Conservation (phyloP, 2,888 invertebrate genomes). For the Calameuta filiformis region DNA sequence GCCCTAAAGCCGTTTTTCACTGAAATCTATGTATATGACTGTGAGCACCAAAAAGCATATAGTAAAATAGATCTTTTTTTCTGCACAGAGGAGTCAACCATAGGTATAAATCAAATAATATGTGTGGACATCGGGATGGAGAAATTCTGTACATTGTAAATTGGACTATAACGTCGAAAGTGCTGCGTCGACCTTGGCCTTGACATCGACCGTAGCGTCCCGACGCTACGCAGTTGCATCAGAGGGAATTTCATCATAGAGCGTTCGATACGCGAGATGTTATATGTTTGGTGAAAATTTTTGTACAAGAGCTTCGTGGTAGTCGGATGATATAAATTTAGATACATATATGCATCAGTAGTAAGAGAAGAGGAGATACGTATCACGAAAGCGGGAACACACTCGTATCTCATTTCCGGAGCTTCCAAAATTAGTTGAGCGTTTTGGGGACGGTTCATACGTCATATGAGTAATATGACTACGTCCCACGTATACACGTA, state of each 20-base stretch:
- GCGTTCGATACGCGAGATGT: slow-evolving; percentile 39
- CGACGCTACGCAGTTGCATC: slow-evolving; percentile 63
- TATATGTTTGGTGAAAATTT: neutral
- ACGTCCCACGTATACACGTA: neutral
- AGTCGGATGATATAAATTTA: too few relatives aligned
- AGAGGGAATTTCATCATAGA: slow-evolving; percentile 26
- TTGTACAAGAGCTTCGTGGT: neutral
- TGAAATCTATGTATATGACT: neutral
- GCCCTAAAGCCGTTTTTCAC: neutral
- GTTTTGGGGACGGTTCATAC: neutral
- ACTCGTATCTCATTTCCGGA: neutral
- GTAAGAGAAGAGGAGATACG: neutral
- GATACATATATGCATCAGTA: neutral
- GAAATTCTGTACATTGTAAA: neutral
- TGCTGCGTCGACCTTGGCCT: slow-evolving; percentile 53
- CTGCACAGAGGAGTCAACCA: neutral
- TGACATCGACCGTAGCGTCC: slow-evolving; percentile 62
- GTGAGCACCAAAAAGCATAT: neutral
- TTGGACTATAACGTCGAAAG: slow-evolving; percentile 12
- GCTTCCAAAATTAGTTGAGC: neutral
- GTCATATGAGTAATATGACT: neutral
- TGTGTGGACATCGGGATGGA: neutral
- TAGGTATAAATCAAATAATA: neutral
- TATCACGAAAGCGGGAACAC: neutral
- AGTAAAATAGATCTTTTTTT: neutral